Evolutionary conservation across 2,797 vertebrate species (phyloP).

Genomic region (Sciurus carolinensis): DNA sequence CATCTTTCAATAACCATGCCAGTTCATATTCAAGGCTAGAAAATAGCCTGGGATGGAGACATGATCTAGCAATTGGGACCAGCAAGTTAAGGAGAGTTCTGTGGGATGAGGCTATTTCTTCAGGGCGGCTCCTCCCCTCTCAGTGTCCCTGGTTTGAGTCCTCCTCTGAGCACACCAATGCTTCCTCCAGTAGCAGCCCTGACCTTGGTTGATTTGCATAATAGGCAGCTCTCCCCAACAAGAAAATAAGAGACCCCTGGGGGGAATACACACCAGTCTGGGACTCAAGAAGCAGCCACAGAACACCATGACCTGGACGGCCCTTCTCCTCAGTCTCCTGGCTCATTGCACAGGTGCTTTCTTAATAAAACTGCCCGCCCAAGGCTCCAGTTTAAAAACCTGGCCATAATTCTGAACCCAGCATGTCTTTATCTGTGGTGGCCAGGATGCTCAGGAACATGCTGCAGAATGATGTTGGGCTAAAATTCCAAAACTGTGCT

Average conservation of each 20-base stretch:
- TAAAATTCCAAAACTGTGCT: not conserved
- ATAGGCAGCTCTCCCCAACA: not conserved
- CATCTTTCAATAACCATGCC: not conserved
- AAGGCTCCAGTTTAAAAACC: accelerated
- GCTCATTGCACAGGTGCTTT: not conserved
- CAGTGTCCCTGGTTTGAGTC: not conserved
- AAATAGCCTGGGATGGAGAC: accelerated
- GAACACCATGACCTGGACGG: not conserved
- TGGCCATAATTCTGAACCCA: not conserved
- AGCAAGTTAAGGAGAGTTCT: no score
- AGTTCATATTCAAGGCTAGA: not conserved
- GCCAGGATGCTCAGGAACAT: not conserved
- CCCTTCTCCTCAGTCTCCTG: not conserved
- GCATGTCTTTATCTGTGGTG: not conserved
- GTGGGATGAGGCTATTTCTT: accelerated
- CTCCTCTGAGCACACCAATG: not conserved
- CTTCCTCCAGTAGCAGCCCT: not conserved
- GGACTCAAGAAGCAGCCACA: not conserved
- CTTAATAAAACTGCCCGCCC: no score
- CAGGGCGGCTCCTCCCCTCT: accelerated
- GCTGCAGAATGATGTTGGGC: not conserved
- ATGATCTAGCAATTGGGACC: not conserved
- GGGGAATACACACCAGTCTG: not conserved
- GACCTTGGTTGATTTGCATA: not conserved
- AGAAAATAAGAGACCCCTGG: not conserved